Evolutionary conservation across 1,140 invertebrate genomes (phyloP), one percentile per base, ranked within the genome.

Genomic region (Epicauta chinensis): DNA sequence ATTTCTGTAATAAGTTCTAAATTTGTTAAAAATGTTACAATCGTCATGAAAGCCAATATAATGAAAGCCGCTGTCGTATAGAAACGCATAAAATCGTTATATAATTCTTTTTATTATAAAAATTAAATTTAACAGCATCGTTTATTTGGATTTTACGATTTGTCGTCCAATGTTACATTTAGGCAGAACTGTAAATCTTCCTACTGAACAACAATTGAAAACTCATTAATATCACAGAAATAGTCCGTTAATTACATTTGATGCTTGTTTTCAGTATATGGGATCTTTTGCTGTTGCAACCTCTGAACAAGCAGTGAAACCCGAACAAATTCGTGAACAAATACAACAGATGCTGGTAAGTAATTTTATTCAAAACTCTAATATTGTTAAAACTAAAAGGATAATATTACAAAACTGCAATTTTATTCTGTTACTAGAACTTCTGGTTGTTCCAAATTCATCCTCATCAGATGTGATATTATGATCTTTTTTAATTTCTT

Each of bases 201-300:
- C n/a, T n/a, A n/a, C n/a, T n/a, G n/a, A n/a, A n/a, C n/a, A n/a
- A n/a, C n/a, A n/a, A n/a, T n/a, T n/a, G n/a, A n/a, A n/a, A n/a
- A n/a, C n/a, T n/a, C n/a, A n/a, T n/a, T n/a, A n/a, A n/a, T n/a
- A n/a, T n/a, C n/a, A n/a, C n/a, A n/a, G n/a, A n/a, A n/a, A n/a
- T n/a, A n/a, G n/a, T 23, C 7, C 23, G 23, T 7, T 23, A 5
- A 5, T 23, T 23, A 23, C 4, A 23, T 23, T 23, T 23, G 23
- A 23, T 23, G 23, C 23, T 23, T 23, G 2, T 5, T 23, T 80
- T 34, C 77, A 87, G 84, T 87, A 87, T 68, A 81, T 86, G 78
- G 84, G 84, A 60, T 86, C 83, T 58, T 86, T 86, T 75, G 78
- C 80, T 64, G 83, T 84, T 65, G 74, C 73, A 60, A 80, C 80